Evolutionary conservation across 2,113 vertebrate species (phyloP).

Genomic region (Lates calcarifer): DNA sequence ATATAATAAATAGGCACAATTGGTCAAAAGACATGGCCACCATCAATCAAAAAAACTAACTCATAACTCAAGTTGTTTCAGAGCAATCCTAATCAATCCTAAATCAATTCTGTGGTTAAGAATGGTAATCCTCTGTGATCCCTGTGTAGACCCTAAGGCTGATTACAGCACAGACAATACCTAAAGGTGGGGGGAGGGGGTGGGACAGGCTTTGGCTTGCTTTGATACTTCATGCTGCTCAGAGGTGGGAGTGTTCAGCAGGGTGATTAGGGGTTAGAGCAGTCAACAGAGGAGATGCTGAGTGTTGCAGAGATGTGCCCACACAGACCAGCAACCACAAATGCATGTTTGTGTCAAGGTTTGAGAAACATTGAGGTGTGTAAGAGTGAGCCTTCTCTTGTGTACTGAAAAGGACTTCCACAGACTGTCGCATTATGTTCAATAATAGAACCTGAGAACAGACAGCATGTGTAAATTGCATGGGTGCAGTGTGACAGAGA

Average conservation of each 20-base stretch:
- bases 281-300: neutral
- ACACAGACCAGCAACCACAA: neutral
- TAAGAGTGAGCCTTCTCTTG: neutral
- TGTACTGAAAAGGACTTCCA: neutral
- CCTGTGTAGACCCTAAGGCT: neutral
- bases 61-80: too few relatives aligned
- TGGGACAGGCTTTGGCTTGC: slow-evolving; percentile 2
- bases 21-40: too few relatives aligned
- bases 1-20: too few relatives aligned
- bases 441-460: neutral
- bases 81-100: too few relatives aligned
- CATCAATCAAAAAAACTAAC: too few relatives aligned
- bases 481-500: neutral
- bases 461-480: neutral
- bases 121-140: neutral
- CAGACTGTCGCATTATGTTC: neutral
- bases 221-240: neutral
- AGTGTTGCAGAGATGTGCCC: slow-evolving; percentile 17
- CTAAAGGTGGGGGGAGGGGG: neutral
- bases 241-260: slow-evolving; percentile 2
- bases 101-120: too few relatives aligned
- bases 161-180: slow-evolving; percentile 1
- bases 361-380: neutral
- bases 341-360: neutral
- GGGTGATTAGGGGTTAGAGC: slow-evolving; percentile 20